Evolutionary conservation across 2,113 vertebrate species (phyloP), one percentile per base, ranked within the genome.

Genomic region (Natator depressus): DNA sequence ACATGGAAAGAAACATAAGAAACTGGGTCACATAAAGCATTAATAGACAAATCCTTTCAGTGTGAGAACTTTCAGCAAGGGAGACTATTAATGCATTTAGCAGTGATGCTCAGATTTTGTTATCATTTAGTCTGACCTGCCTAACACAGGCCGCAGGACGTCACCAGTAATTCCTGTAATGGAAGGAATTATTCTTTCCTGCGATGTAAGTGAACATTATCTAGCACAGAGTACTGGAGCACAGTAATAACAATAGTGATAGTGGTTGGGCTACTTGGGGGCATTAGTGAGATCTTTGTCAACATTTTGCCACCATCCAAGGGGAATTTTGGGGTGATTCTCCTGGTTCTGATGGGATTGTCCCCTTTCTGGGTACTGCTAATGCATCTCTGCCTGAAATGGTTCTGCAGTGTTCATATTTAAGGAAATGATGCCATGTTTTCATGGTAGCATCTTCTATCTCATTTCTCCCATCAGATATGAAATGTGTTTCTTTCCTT

Each of bases 401-500:
- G 20, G 20, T 38, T 72, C n/a, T 5, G 17, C 9, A 38, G 19
- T 72, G 65, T 38, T 72, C 2, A n/a, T 22, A 72, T n/a, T 19
- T 38, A 38, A 72, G n/a, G n/a, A 72, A 72, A 38, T 5, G 19
- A 72, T 38, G 65, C 65, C 65, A 72, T 38, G 20, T 38, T 20
- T 72, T 72, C 65, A 38, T 20, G 65, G 17, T 72, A 38, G 38
- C 20, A 35, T 69, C 46, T 27, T 80, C 79, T 49, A 29, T 27
- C 46, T 89, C 47, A 38, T 51, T 89, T 16, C 10, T 83, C 80
- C 93, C 76, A 75, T 20, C 54, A 42, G 80, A 84, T 93, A 85
- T 57, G 49, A 87, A 90, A 75, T 80, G 19, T 12, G 80, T 96
- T 22, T 93, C 55, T 93, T 94, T 96, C 38, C 57, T 96, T 95